Base-by-base conservation (phyloP, 2,888 invertebrate genomes). In the Nephrotoma appendiculata region DNA sequence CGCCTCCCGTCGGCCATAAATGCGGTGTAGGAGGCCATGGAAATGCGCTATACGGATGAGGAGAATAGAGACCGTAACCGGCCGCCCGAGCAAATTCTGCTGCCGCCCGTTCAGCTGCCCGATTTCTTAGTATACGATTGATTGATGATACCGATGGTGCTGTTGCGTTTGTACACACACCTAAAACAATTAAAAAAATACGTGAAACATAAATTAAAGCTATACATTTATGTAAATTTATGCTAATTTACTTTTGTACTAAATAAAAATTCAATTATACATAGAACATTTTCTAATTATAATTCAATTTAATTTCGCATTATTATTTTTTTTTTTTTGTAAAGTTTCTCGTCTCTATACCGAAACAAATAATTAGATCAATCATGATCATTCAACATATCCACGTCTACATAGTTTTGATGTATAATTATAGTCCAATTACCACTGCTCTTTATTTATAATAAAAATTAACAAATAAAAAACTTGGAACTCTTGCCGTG, bases 121-220 rank as follows among this genome's bases (percentile, higher is more conserved):
- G 94, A 91, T 99, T 99, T 88, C 99, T 93, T 87, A 99, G 93
- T 90, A 99, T 99, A 89, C 99, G 94, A 92, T 98, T 99, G 91
- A 99, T 99, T 88, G 98, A 98, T 89, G 98, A 98, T 3, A 99
- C 98, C 86, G 98, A 98, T 0, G 99, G 99, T 0, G 99, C 98
- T 31, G 98, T 98, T 86, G 96, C 96, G 91, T 98, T 98, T 71
- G 97, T 97, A 92, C 99, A 99, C 6, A 99, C 97, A 89, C 97
- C 98, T 98, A 94, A 43, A 7, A 84, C 31, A 71, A 71, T 71
- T 71, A 71, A 19, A 71, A 6, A 57, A 5, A 4, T 7, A 31
- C 11, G 5, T n/a, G 1, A 71, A 57, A 57, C 9, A 52, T 52
- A 52, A 52, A 52, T 52, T 52, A n/a, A n/a, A 12, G n/a, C 31